Evolutionary conservation across 2,797 vertebrate genomes (phyloP).

Genomic region (Valencia hispanica): DNA sequence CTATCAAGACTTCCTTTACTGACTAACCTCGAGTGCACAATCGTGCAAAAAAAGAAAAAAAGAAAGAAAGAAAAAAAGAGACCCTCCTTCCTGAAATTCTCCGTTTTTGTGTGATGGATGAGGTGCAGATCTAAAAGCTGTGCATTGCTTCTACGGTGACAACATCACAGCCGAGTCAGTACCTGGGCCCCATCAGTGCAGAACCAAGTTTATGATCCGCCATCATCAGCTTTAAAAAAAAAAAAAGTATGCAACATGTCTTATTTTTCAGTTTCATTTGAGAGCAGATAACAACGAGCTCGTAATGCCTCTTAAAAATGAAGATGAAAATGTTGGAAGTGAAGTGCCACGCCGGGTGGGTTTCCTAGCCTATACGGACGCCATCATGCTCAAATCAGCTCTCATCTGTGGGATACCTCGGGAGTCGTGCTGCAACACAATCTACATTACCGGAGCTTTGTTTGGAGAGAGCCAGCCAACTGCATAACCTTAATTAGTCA

Average conservation of each 20-base stretch:
- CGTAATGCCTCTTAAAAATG: slow-evolving; percentile 38
- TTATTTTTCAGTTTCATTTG: slow-evolving; percentile 42
- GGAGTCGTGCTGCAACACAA: slow-evolving; percentile 55
- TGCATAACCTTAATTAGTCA: slow-evolving; percentile 78
- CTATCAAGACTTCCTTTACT: slow-evolving; percentile 57
- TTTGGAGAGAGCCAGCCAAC: slow-evolving; percentile 74
- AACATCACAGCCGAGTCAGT: slow-evolving; percentile 65
- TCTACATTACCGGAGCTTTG: slow-evolving; percentile 68
- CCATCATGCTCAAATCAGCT: slow-evolving; percentile 43
- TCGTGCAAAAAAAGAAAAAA: slow-evolving; percentile 45
- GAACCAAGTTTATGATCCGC: slow-evolving; percentile 48
- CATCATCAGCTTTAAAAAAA: slow-evolving; percentile 46
- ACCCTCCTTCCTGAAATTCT: slow-evolving; percentile 51
- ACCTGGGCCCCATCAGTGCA: slow-evolving; percentile 72
- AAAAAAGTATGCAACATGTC: slow-evolving; percentile 54
- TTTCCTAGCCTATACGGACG: slow-evolving; percentile 52
- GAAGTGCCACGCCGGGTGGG: slow-evolving; percentile 46
- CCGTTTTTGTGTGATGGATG: slow-evolving; percentile 73
- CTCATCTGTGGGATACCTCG: slow-evolving; percentile 41
- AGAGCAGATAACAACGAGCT: slow-evolving; percentile 27
- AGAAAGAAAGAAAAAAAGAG: slow-evolving; percentile 15
- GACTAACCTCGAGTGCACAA: slow-evolving; percentile 65
- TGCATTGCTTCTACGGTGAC: slow-evolving; percentile 73
- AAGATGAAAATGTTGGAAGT: slow-evolving; percentile 39
- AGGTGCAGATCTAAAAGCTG: slow-evolving; percentile 66